Evolutionary conservation across 1,140 invertebrate species (phyloP).

Genomic region (Trichogramma pretiosum): DNA sequence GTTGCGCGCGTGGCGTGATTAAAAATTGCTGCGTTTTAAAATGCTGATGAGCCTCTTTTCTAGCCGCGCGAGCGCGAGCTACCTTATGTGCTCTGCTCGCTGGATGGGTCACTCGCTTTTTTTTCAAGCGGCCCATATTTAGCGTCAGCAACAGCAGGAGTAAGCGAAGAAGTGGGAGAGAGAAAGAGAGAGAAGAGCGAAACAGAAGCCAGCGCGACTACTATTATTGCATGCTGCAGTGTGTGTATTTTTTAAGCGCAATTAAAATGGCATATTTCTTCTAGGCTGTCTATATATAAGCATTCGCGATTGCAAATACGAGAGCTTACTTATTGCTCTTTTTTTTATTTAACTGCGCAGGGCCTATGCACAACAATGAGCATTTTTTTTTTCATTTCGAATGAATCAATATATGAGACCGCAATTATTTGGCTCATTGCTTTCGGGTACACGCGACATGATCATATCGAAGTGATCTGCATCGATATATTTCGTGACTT

Average conservation of each 20-base stretch:
- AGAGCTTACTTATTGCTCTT: not conserved
- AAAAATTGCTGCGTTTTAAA: conserved; percentile 35
- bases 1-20: conserved; percentile 27
- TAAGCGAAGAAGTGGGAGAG: no score
- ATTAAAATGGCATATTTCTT: conserved; percentile 19
- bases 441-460: no score
- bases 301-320: not conserved
- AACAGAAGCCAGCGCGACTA: not conserved
- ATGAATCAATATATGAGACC: no score
- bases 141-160: no score
- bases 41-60: conserved; percentile 12
- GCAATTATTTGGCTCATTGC: no score
- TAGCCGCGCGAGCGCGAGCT: not conserved
- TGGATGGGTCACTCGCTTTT: conserved; percentile 9
- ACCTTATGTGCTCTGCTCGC: not conserved
- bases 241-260: conserved; percentile 9
- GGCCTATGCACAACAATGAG: not conserved
- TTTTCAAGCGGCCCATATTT: no score
- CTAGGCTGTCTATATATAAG: no score
- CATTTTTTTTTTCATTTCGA: not conserved
- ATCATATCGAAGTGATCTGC: no score
- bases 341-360: not conserved
- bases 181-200: not conserved
- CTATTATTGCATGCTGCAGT: no score
- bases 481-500: no score